These are phyloP conservation scores for Pungitius pungitius DNA, from an alignment of 2,113 vertebrate species.

Conservation along the genomic window DNA sequence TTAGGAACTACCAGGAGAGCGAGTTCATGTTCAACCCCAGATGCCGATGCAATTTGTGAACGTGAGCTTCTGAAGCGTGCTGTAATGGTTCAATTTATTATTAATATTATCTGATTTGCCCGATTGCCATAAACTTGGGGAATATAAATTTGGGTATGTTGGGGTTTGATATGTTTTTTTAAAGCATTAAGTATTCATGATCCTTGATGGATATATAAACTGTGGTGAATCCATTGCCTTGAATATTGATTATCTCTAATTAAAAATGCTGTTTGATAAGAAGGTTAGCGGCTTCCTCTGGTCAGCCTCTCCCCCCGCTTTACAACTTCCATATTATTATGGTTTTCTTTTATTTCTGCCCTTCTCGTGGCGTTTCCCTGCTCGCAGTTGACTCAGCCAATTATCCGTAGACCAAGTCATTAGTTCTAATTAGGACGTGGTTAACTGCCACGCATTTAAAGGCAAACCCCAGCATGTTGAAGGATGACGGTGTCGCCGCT, in stretches of 20 bases:
- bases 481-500: slow-evolving; percentile 59
- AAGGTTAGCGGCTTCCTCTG: slow-evolving; percentile 60
- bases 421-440: slow-evolving; percentile 92
- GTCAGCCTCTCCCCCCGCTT: slow-evolving; percentile 77
- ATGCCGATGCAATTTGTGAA: slow-evolving; percentile 73
- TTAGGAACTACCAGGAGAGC: slow-evolving; percentile 68
- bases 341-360: slow-evolving; percentile 66
- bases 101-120: slow-evolving; percentile 94
- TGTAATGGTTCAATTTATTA: slow-evolving; percentile 84
- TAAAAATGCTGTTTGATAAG: slow-evolving; percentile 93
- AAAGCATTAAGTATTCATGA: slow-evolving; percentile 95
- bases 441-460: slow-evolving; percentile 90
- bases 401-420: slow-evolving; percentile 88
- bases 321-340: slow-evolving; percentile 73
- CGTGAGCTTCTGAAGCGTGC: slow-evolving; percentile 66
- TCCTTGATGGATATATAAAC: slow-evolving; percentile 91
- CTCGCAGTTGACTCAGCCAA: slow-evolving; percentile 76
- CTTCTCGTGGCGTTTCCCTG: slow-evolving; percentile 58
- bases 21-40: slow-evolving; percentile 61
- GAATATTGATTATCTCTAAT: slow-evolving; percentile 98
- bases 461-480: slow-evolving; percentile 76
- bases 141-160: slow-evolving; percentile 79
- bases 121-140: slow-evolving; percentile 92
- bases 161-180: slow-evolving; percentile 80
- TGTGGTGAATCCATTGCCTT: slow-evolving; percentile 80